Evolutionary conservation across 1,140 invertebrate species (phyloP).

Genomic region (Pygmarrhopalites habei): DNA sequence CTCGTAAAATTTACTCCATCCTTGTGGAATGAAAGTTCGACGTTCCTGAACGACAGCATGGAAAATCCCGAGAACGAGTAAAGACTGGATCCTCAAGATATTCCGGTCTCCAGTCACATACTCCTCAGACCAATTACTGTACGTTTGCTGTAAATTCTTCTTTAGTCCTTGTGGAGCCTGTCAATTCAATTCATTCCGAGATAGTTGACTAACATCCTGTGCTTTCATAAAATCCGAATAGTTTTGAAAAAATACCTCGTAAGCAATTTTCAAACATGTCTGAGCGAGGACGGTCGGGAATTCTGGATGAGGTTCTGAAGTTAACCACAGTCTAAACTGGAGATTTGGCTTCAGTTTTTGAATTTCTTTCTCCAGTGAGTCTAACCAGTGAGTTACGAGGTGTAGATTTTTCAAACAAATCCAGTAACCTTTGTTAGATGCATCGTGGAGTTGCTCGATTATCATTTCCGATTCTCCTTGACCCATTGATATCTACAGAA

Average conservation of each 20-base stretch:
- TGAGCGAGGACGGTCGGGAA: slow-evolving; percentile 60
- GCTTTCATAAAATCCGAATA: too few species aligned
- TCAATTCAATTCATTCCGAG: too few species aligned
- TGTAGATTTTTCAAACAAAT: slow-evolving; percentile 82
- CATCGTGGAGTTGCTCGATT: slow-evolving; percentile 49
- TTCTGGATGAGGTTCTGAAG: slow-evolving; percentile 59
- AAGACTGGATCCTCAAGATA: slow-evolving; percentile 50
- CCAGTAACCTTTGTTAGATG: slow-evolving; percentile 58
- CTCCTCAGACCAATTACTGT: slow-evolving; percentile 52
- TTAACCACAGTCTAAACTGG: slow-evolving; percentile 68
- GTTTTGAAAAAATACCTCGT: too few species aligned
- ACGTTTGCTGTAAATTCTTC: slow-evolving; percentile 55
- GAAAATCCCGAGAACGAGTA: slow-evolving; percentile 69
- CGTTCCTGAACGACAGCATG: slow-evolving; percentile 84
- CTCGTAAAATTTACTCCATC: slow-evolving; percentile 84
- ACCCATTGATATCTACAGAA: slow-evolving; percentile 59
- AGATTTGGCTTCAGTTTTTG: slow-evolving; percentile 52
- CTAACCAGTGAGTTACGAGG: slow-evolving; percentile 69
- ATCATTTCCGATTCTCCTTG: slow-evolving; percentile 63
- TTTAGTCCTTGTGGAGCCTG: slow-evolving; percentile 61
- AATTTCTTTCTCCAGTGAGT: slow-evolving; percentile 63
- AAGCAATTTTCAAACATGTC: slow-evolving; percentile 70
- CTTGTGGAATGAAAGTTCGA: slow-evolving; percentile 75
- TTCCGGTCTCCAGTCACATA: slow-evolving; percentile 46
- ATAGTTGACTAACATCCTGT: too few species aligned